Evolutionary conservation across 2,113 vertebrate species (phyloP), one percentile per base, ranked within the genome.

Genomic region (Callopanchax toddi): DNA sequence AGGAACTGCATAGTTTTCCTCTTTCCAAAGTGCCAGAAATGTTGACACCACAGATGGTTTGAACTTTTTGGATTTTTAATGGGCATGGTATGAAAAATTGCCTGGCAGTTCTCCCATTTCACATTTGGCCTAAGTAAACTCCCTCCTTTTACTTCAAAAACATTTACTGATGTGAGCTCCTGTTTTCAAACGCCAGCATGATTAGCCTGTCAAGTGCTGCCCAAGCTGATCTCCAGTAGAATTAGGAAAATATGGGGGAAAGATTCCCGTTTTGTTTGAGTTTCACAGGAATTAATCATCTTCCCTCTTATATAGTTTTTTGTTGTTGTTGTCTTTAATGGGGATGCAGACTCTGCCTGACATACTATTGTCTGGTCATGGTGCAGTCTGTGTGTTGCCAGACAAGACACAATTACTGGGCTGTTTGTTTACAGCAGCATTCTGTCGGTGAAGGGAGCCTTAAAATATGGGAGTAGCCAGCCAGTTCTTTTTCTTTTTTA

Each of bases 1-100:
- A 68, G 70, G 75, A 76, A 85, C 76, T 78, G 78, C 56, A 73
- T 57, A 66, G 69, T 82, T 74, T 50, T 42, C 36, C 64, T 71
- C 54, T 71, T 67, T 63, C 57, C 57, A 53, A 67, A 48, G 67
- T 74, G 73, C 75, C 79, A 78, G 72, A 54, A 68, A 64, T 78
- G 64, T 73, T 81, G 70, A 83, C 72, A 76, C 70, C 76, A 70
- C 86, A 90, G 87, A 90, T 91, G 87, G 86, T 83, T 84, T 75
- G 25, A 74, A 75, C 67, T 74, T 86, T 74, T 73, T 74, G 78
- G 45, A 39, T 69, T 87, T 86, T 85, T 76, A 85, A 85, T 74
- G 74, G 73, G 68, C 79, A 85, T 44, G 57, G 78, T 80, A 64
- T 82, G 62, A 82, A 85, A 83, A 73, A 82, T 73, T 48, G 37